A percentile compares a stretch with the other conserved stretches of the same genome.
These are phyloP conservation scores for Pararge aegeria DNA, from an alignment of 1,140 invertebrate genomes.

Conservation along the genomic window DNA sequence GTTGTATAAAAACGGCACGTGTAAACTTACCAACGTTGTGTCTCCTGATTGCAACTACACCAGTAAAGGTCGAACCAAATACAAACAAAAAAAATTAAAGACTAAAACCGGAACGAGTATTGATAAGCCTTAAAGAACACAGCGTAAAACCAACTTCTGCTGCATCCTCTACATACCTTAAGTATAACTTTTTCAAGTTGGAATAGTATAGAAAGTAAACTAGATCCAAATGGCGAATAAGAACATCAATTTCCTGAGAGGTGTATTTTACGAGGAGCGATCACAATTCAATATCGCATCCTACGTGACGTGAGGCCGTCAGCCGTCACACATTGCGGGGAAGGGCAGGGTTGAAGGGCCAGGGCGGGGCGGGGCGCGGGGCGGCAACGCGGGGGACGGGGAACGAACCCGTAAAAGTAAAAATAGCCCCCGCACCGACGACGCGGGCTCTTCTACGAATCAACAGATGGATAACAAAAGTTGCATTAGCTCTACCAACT, in stretches of 20 bases:
- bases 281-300: slow-evolving; percentile 33
- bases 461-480: slow-evolving; percentile 25
- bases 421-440: slow-evolving; percentile 52
- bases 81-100: too few species aligned
- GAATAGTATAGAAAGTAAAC: too few species aligned
- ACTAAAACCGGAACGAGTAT: too few species aligned
- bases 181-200: too few species aligned
- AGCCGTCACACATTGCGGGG: slow-evolving; percentile 27
- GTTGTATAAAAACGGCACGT: slow-evolving; percentile 19
- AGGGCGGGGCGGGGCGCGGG: slow-evolving; percentile 20
- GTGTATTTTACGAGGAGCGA: slow-evolving; percentile 9
- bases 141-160: too few species aligned
- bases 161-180: too few species aligned
- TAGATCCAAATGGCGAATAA: background rate
- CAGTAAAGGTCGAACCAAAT: too few species aligned
- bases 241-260: background rate
- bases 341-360: slow-evolving; percentile 37
- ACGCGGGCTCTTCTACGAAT: slow-evolving; percentile 26
- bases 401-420: slow-evolving; percentile 71
- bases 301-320: slow-evolving; percentile 41
- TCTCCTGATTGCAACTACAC: too few species aligned
- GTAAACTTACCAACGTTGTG: slow-evolving; percentile 15
- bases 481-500: slow-evolving; percentile 13
- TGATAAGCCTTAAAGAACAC: too few species aligned
- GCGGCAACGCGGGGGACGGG: slow-evolving; percentile 25